Conservation (phyloP, 2,888 invertebrate genomes). For the Branchipolynoe longqiensis region DNA sequence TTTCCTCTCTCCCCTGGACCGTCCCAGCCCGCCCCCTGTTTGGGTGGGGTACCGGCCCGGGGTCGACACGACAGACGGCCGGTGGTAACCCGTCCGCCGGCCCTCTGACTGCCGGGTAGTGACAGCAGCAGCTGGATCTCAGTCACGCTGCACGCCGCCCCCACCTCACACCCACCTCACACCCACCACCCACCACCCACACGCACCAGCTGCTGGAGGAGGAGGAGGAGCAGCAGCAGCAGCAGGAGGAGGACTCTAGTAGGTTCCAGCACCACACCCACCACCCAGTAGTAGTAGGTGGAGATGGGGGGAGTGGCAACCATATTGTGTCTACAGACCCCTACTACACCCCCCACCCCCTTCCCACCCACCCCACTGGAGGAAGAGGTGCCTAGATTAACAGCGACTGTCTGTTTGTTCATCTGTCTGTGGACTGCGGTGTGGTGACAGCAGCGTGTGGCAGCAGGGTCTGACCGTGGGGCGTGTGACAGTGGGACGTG, state of each 20-base stretch:
- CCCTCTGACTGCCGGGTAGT: not conserved
- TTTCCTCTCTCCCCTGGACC: not conserved
- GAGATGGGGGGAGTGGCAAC: not conserved
- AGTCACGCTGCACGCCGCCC: not conserved
- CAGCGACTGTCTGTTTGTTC: too few species aligned
- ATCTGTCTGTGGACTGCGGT: too few species aligned
- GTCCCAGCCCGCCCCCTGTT: not conserved
- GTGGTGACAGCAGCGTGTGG: too few species aligned
- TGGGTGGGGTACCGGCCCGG: not conserved
- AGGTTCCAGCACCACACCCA: too few species aligned
- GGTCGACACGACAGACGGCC: not conserved
- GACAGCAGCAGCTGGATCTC: conserved; percentile 30
- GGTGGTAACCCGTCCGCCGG: too few species aligned
- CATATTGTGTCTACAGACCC: conserved; percentile 34
- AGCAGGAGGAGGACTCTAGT: not conserved
- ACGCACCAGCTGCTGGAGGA: not conserved
- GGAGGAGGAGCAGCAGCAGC: not conserved
- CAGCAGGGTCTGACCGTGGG: too few species aligned
- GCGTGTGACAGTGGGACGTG: too few species aligned
- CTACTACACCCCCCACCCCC: too few species aligned
- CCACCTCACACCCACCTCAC: not conserved
- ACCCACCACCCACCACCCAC: not conserved
- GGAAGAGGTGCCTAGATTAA: too few species aligned
- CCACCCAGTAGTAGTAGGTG: not conserved
- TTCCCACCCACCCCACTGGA: too few species aligned